A percentile compares a stretch with the other conserved stretches of the same genome.
Conservation (phyloP, 2,888 invertebrate genomes). For the Tenodera sinensis region DNA sequence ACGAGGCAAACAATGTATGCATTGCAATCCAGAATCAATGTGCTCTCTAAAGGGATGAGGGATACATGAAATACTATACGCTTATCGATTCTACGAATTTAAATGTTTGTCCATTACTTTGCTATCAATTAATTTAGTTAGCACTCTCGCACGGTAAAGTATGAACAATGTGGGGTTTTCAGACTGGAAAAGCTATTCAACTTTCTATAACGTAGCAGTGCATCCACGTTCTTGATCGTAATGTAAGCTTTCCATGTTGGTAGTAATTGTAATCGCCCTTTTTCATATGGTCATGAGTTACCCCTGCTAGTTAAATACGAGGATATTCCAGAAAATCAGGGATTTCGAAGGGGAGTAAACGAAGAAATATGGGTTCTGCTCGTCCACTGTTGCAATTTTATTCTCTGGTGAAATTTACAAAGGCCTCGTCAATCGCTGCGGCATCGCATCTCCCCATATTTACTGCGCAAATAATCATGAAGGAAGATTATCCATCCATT, state of each 20-base stretch:
- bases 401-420: not conserved
- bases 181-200: not conserved
- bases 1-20: too few species aligned
- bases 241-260: not conserved
- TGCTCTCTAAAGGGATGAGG: too few species aligned
- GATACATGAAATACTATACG: too few species aligned
- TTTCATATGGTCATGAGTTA: not conserved
- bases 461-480: constrained; percentile 9
- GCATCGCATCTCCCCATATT: not conserved
- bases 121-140: not conserved
- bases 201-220: not conserved
- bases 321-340: not conserved
- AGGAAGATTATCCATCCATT: constrained; percentile 13
- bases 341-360: not conserved
- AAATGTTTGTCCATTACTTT: not conserved
- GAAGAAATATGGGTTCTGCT: not conserved
- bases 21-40: too few species aligned
- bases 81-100: not conserved
- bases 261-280: not conserved
- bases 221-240: too few species aligned
- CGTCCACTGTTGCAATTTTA: not conserved
- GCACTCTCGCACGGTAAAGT: not conserved
- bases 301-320: not conserved
- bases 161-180: not conserved
- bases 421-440: not conserved